Evolutionary conservation across 2,113 vertebrate genomes (phyloP).

Genomic region (Grammomys dolichurus): DNA sequence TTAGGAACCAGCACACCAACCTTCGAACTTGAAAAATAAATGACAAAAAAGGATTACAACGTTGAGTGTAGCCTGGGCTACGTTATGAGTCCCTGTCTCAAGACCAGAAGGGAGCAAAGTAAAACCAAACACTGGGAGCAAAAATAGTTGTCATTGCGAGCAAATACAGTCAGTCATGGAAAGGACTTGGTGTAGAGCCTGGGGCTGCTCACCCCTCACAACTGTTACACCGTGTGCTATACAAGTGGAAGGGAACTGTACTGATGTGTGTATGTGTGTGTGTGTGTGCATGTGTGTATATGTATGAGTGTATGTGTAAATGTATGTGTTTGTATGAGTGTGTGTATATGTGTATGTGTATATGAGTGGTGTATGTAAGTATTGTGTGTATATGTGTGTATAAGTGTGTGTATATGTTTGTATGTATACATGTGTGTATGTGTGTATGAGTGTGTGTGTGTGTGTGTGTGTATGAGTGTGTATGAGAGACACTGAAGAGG

Average conservation of each 20-base stretch:
- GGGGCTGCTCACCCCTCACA: neutral
- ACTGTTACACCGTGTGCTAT: neutral
- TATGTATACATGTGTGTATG: too few relatives aligned
- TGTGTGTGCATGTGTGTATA: too few relatives aligned
- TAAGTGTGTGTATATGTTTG: too few relatives aligned
- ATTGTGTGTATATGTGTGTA: too few relatives aligned
- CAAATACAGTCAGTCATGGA: neutral
- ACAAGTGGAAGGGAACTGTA: neutral
- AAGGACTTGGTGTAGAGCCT: neutral
- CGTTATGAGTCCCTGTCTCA: neutral
- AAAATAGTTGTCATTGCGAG: neutral
- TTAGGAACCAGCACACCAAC: neutral
- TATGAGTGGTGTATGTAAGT: too few relatives aligned
- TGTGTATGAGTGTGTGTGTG: too few relatives aligned
- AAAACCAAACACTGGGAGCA: neutral
- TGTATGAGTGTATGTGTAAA: too few relatives aligned
- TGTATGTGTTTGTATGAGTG: too few relatives aligned
- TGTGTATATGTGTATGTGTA: too few relatives aligned
- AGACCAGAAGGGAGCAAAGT: neutral
- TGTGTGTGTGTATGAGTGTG: too few relatives aligned
- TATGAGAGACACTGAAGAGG: neutral
- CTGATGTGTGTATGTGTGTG: neutral
- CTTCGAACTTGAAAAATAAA: slow-evolving; percentile 20
- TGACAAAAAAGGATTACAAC: neutral
- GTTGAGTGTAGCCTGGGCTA: neutral